Conservation (phyloP, 2,888 invertebrate species). For the Agapostemon virescens region DNA sequence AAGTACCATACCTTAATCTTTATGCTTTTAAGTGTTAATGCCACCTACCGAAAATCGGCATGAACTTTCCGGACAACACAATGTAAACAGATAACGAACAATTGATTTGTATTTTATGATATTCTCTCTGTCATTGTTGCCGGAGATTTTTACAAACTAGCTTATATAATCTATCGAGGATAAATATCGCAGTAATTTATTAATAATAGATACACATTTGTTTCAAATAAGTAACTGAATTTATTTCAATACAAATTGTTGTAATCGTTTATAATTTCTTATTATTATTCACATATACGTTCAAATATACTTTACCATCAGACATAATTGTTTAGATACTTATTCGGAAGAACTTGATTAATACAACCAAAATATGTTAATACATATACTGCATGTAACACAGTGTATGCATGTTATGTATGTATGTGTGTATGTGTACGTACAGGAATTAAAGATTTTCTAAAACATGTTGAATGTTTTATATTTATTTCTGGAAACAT, state of each 20-base stretch:
- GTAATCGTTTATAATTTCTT: neutral
- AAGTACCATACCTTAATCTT: no score
- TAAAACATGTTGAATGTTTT: neutral
- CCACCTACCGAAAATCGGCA: no score
- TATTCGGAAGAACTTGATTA: neutral
- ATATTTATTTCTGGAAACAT: constrained; percentile 45
- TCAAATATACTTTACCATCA: neutral
- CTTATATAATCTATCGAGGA: no score
- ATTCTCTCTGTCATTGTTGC: no score
- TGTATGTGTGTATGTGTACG: no score
- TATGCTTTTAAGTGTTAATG: no score
- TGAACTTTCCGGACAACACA: no score
- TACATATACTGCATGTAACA: neutral
- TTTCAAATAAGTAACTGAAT: neutral
- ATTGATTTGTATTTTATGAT: no score
- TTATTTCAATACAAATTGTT: neutral
- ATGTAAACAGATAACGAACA: neutral
- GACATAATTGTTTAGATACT: no score
- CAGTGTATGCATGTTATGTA: no score
- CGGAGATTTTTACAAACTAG: no score
- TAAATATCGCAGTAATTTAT: no score
- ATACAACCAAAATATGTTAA: neutral
- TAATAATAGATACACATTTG: neutral
- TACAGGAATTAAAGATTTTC: neutral
- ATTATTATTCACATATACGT: neutral